These are phyloP conservation scores for Phymatocera aterrima DNA, from an alignment of 2,888 invertebrate species.

Conservation along the genomic window DNA sequence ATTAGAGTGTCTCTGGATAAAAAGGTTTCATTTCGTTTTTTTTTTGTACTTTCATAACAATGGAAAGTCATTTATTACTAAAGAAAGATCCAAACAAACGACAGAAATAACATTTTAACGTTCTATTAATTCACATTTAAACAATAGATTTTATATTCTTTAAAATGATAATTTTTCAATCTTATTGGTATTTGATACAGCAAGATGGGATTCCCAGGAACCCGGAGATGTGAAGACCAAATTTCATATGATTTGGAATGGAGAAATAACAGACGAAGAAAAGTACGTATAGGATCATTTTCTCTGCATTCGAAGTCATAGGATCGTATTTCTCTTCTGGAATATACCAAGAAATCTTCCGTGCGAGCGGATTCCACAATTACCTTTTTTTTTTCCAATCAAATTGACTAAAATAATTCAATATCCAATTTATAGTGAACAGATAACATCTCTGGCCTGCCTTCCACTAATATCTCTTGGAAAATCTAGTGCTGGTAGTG, in stretches of 20 bases:
- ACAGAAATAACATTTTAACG: not conserved
- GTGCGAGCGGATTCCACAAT: not conserved
- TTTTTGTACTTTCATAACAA: no score
- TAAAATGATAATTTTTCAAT: not conserved
- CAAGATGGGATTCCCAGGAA: constrained; percentile 80
- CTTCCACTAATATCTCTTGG: constrained; percentile 77
- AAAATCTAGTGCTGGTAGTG: constrained; percentile 77
- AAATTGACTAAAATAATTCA: not conserved
- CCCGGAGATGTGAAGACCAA: constrained; percentile 74
- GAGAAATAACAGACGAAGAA: constrained; percentile 74
- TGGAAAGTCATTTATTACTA: not conserved
- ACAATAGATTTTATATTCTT: no score
- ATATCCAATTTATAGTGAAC: constrained; percentile 70
- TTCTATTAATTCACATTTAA: not conserved
- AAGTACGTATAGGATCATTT: constrained; percentile 66
- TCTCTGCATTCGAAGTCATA: not conserved
- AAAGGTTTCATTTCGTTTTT: no score
- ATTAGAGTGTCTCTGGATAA: no score
- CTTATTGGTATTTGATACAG: constrained; percentile 61
- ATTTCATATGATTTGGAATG: constrained; percentile 79
- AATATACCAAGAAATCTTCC: not conserved
- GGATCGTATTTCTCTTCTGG: not conserved
- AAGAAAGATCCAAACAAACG: not conserved
- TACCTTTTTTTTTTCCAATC: not conserved
- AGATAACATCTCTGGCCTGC: constrained; percentile 76